Base-by-base conservation (phyloP, 2,888 invertebrate species). In the Temnothorax unifasciatus region DNA sequence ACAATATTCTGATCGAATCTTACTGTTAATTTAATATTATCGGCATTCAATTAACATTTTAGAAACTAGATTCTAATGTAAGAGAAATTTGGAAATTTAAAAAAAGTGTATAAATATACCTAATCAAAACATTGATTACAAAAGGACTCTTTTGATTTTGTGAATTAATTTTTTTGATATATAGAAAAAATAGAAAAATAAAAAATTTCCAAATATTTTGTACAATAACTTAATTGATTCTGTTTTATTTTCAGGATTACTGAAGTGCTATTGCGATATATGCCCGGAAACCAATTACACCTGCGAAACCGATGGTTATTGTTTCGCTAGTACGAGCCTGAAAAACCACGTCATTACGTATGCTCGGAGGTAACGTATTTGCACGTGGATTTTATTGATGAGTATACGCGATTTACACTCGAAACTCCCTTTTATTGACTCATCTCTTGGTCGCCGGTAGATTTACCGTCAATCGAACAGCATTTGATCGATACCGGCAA, bases 221-320 rank as follows among this genome's bases (percentile, higher is more conserved):
- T 57, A 41, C 6, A 21, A 34, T 3, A 57, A 34, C 15, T 63
- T 52, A 66, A 66, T 57, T 34, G 4, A n/a, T 84, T 77, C 81
- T 61, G 57, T 77, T 79, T 74, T 86, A 82, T 84, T 95, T 95
- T 82, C 95, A 97, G 97, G 96, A 89, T 95, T 98, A 92, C 95
- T 98, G 92, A 97, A 97, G 95, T 98, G 98, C 95, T 97, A 97
- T 95, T 98, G 98, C 95, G 97, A 98, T 93, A 96, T 97, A 92
- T 97, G 97, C 93, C 95, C 95, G 88, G 96, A 97, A 18, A 96
- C 96, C 76, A 98, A 98, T 94, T 96, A 96, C 93, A 98, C 98
- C 50, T 98, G 98, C 95, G 97, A 97, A 94, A 98, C 98, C 5
- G 98, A 98, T 95, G 98, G 98, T 63, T 97, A 97, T 94, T 98